A percentile compares a stretch with the other conserved stretches of the same genome.
These are phyloP conservation scores for Siniperca chuatsi DNA, from an alignment of 2,113 vertebrate species.

Conservation along the genomic window DNA sequence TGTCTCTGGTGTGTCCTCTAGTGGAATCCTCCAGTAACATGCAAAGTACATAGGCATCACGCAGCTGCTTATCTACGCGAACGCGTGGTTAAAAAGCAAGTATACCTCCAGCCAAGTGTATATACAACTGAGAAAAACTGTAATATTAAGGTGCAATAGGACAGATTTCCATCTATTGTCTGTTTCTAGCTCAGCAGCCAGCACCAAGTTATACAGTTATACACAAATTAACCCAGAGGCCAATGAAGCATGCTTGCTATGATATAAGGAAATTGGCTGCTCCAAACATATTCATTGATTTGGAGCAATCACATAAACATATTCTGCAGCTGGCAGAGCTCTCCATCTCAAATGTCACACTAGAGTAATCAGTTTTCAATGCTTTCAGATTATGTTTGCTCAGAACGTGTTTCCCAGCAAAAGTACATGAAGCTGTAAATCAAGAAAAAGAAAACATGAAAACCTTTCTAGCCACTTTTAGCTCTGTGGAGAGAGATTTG, in stretches of 20 bases:
- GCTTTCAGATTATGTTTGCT: constrained; percentile 53
- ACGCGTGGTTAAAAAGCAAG: too few relatives aligned
- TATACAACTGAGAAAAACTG: too few relatives aligned
- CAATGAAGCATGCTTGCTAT: constrained; percentile 20
- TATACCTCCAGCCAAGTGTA: too few relatives aligned
- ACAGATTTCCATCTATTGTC: constrained; percentile 28
- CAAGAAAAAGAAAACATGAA: constrained; percentile 21
- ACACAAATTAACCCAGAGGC: constrained; percentile 43
- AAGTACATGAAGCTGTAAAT: constrained; percentile 21
- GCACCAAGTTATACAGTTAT: constrained; percentile 19
- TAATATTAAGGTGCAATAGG: neutral
- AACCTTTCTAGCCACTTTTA: constrained; percentile 15
- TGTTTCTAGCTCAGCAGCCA: neutral
- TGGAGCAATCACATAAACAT: constrained; percentile 43
- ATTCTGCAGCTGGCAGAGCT: constrained; percentile 43
- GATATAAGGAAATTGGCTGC: constrained; percentile 42
- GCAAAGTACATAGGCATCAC: too few relatives aligned
- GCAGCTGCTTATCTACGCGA: too few relatives aligned
- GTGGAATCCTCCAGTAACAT: too few relatives aligned
- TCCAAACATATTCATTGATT: constrained; percentile 58
- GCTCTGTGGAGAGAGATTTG: neutral
- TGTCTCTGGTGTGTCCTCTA: too few relatives aligned
- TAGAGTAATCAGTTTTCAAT: constrained; percentile 56
- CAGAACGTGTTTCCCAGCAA: constrained; percentile 16
- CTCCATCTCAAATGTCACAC: constrained; percentile 53